Percentiles rank a stretch among this genome's conserved stretches.
These are phyloP conservation scores for Cossypha heuglini DNA, from an alignment of 2,797 vertebrate genomes.

Conservation along the genomic window DNA sequence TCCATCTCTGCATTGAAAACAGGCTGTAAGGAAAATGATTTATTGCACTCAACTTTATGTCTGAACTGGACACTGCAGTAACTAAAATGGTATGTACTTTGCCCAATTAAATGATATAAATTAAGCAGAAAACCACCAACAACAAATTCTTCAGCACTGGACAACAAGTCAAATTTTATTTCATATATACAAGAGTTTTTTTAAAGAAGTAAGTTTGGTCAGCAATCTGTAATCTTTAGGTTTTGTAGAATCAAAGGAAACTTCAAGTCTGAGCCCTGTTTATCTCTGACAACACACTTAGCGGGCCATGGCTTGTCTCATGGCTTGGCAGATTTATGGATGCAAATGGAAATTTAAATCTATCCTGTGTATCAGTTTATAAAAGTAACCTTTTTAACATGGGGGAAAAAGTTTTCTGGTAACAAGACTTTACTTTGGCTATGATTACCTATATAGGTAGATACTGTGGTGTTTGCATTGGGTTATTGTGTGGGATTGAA, in stretches of 20 bases:
- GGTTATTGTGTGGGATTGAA: background rate
- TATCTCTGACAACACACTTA: background rate
- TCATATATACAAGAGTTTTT: background rate
- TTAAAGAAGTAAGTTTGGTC: background rate
- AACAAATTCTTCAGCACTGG: background rate
- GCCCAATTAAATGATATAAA: background rate
- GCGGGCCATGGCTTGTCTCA: background rate
- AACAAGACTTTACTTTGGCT: background rate
- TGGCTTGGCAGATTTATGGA: background rate
- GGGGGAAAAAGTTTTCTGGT: background rate
- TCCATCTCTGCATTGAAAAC: background rate
- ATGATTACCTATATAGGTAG: background rate
- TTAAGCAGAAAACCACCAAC: rapidly evolving
- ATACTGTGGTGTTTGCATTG: background rate
- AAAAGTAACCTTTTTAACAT: background rate
- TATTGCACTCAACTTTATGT: background rate
- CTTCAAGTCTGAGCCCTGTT: background rate
- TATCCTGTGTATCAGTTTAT: background rate
- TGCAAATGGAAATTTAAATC: background rate
- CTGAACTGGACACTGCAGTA: background rate
- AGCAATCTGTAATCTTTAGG: background rate
- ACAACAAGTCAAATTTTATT: background rate
- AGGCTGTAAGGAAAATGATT: background rate
- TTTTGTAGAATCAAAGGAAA: background rate
- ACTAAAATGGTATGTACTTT: background rate